Conservation (phyloP, 2,888 invertebrate species). For the Morpho achilles region DNA sequence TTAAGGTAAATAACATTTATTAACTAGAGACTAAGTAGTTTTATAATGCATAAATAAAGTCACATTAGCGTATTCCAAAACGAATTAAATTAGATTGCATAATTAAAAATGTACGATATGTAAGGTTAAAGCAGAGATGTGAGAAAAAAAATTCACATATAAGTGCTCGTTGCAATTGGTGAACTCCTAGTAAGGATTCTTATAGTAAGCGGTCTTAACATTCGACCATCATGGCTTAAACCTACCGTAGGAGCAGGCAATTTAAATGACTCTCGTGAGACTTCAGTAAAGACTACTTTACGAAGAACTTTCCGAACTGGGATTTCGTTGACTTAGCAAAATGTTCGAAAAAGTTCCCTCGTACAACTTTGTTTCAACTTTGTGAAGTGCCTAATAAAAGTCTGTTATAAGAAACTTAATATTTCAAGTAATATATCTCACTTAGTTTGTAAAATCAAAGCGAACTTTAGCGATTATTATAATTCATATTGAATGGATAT, state of each 20-base stretch:
- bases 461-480: no score
- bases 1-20: neutral
- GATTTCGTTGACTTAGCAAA: slow-evolving; percentile 21
- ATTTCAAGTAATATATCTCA: neutral
- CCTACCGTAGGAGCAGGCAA: slow-evolving; percentile 9
- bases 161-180: no score
- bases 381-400: slow-evolving; percentile 9
- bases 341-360: slow-evolving; percentile 16
- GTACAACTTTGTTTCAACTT: slow-evolving; percentile 10
- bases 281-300: slow-evolving; percentile 12
- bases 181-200: no score
- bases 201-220: no score
- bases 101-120: no score
- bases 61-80: no score
- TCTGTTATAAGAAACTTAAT: slow-evolving; percentile 1
- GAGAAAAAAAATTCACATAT: no score
- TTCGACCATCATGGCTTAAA: no score
- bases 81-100: no score
- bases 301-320: slow-evolving; percentile 14
- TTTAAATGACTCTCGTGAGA: slow-evolving; percentile 17
- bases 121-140: no score
- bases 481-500: no score
- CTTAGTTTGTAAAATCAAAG: no score
- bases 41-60: slow-evolving; percentile 4
- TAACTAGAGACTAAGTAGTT: neutral